These are phyloP conservation scores for Chauna torquata DNA, from an alignment of 2,113 vertebrate species.

Conservation along the genomic window DNA sequence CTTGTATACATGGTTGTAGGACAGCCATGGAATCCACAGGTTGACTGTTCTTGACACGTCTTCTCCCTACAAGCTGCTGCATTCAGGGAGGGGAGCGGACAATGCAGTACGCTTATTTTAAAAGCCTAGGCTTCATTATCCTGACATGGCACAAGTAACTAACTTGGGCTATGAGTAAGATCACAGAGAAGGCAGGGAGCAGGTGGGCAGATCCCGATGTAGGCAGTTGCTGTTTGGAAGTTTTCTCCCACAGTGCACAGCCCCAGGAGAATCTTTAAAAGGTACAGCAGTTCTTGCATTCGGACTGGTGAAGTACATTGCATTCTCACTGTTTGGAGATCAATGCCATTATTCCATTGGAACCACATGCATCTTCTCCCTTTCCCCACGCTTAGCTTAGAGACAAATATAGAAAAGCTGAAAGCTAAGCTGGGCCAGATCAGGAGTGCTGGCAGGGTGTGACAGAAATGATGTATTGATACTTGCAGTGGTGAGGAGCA, in stretches of 20 bases:
- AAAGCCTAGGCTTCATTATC: not conserved
- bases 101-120: not conserved
- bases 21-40: not conserved
- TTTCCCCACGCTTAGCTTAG: not conserved
- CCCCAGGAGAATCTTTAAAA: not conserved
- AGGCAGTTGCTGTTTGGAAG: not conserved
- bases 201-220: not conserved
- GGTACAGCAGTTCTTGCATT: not conserved
- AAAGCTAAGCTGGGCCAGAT: not conserved
- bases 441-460: not conserved
- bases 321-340: not conserved
- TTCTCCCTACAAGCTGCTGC: not conserved
- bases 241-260: not conserved
- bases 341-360: not conserved
- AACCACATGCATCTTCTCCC: not conserved
- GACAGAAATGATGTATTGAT: not conserved
- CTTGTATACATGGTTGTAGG: not conserved
- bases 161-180: not conserved
- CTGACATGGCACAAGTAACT: not conserved
- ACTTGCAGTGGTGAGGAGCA: not conserved
- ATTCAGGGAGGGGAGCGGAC: not conserved
- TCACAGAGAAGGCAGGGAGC: not conserved
- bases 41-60: not conserved
- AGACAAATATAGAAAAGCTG: not conserved
- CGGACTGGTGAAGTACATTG: not conserved